phyloP scores from a whole-genome alignment of 1,140 invertebrate species.

The Phocides pigmalion region DNA sequence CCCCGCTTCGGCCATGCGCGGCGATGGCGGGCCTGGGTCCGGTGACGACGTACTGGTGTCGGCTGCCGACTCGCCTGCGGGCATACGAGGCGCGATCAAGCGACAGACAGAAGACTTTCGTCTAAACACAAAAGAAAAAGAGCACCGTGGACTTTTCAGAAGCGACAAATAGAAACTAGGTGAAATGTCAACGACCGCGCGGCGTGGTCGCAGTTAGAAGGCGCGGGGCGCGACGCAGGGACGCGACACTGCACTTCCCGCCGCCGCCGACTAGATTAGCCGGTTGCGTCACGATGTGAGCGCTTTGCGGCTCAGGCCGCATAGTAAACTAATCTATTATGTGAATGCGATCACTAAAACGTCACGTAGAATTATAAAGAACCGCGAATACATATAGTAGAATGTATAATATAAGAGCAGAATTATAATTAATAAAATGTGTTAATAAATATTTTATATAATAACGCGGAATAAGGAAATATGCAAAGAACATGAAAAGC shows the following conservation, averaged over 20 bases:
- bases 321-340: slow-evolving; percentile 67
- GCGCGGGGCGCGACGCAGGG: slow-evolving; percentile 74
- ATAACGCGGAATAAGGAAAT: slow-evolving; percentile 59
- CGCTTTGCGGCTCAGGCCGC: slow-evolving; percentile 53
- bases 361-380: slow-evolving; percentile 12
- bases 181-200: slow-evolving; percentile 82
- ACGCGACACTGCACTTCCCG: slow-evolving; percentile 83
- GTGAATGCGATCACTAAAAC: slow-evolving; percentile 45
- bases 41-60: slow-evolving; percentile 95
- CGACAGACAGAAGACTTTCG: slow-evolving; percentile 43
- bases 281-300: slow-evolving; percentile 78
- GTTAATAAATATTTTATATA: slow-evolving; percentile 42
- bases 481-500: slow-evolving; percentile 56
- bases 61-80: slow-evolving; percentile 93
- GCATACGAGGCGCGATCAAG: slow-evolving; percentile 51
- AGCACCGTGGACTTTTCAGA: slow-evolving; percentile 68
- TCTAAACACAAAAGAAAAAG: slow-evolving; percentile 54
- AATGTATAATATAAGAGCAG: slow-evolving; percentile 6
- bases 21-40: slow-evolving; percentile 91
- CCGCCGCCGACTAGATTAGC: slow-evolving; percentile 81
- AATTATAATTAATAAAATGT: slow-evolving; percentile 6
- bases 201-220: slow-evolving; percentile 69
- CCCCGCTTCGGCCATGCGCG: slow-evolving; percentile 86
- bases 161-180: slow-evolving; percentile 80
- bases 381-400: slow-evolving; percentile 6